Conservation (phyloP, 2,888 invertebrate species). For the Ganaspis brasiliensis region DNA sequence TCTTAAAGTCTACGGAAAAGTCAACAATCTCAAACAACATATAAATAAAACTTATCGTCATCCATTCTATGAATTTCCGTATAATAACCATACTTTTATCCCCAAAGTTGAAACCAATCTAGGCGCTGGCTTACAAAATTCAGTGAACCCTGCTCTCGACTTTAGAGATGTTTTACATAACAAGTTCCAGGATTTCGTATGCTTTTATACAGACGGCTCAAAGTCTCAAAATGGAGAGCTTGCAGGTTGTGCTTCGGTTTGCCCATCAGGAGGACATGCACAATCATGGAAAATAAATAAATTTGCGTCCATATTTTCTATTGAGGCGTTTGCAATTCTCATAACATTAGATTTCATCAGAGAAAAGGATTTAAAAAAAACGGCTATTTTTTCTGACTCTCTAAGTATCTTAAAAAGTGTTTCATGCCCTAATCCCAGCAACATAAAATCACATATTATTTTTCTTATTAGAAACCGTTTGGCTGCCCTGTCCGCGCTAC, state of each 20-base stretch:
- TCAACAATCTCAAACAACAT: background rate
- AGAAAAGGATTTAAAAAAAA: background rate
- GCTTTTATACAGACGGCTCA: conserved; percentile 55
- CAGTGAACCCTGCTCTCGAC: background rate
- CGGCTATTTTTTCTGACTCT: background rate
- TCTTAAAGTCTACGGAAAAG: background rate
- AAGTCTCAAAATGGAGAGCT: background rate
- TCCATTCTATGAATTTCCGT: background rate
- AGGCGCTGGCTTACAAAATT: too few species aligned
- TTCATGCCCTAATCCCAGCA: background rate
- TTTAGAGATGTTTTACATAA: background rate
- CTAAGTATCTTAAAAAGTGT: background rate
- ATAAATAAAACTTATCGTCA: background rate
- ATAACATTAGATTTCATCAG: background rate
- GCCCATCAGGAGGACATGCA: too few species aligned
- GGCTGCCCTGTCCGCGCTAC: background rate
- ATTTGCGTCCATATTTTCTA: background rate
- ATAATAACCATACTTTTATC: background rate
- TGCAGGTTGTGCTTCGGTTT: conserved; percentile 42
- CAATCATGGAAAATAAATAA: too few species aligned
- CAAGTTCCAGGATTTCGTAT: background rate
- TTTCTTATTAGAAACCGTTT: conserved; percentile 1
- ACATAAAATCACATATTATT: background rate
- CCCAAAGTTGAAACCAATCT: too few species aligned
- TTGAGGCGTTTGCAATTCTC: background rate